Base-by-base conservation (phyloP, 2,888 invertebrate species). In the Ectemnius cavifrons region DNA sequence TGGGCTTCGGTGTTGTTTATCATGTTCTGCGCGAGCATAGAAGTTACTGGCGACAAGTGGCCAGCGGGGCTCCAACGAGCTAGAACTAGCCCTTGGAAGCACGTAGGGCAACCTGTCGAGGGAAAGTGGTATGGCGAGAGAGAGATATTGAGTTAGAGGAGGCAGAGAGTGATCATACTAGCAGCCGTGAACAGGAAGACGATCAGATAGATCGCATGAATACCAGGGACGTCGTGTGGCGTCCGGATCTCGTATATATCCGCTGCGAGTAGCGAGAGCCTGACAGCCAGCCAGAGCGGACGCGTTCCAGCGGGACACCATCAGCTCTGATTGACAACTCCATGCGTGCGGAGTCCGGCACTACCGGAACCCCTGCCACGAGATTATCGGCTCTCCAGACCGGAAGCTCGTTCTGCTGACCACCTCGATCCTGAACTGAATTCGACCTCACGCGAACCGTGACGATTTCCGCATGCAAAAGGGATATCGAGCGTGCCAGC, bases 351-450 rank as follows among this genome's bases (percentile, higher is more conserved):
- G 37, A 37, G 37, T 11, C 8, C 37, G 37, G 37, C 37, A 37
- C 37, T 37, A 37, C 37, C 37, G 81, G 75, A 80, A 78, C 77
- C 72, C 78, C 70, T 73, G 76, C 71, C 70, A 71, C 82, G 79
- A 82, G 82, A 82, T 82, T 82, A 82, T 82, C 82, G 82, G 77
- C 67, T 79, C 78, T 81, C 73, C 79, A 81, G 81, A 82, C 80
- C 75, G 82, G 82, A 82, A 82, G 79, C 82, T 79, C 82, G 82
- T 82, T 82, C 82, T 79, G 82, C 82, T 80, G 82, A 82, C 80
- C 82, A 82, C 82, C 80, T 82, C 82, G 82, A 52, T 78, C 72
- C 82, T 73, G 75, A 80, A 78, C 73, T 75, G 79, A 80, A 80
- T 80, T 82, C 77, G 80, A 71, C 78, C 71, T 75, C 70, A 62